Conservation (phyloP, 1,140 invertebrate species). For the Musca vetustissima region DNA sequence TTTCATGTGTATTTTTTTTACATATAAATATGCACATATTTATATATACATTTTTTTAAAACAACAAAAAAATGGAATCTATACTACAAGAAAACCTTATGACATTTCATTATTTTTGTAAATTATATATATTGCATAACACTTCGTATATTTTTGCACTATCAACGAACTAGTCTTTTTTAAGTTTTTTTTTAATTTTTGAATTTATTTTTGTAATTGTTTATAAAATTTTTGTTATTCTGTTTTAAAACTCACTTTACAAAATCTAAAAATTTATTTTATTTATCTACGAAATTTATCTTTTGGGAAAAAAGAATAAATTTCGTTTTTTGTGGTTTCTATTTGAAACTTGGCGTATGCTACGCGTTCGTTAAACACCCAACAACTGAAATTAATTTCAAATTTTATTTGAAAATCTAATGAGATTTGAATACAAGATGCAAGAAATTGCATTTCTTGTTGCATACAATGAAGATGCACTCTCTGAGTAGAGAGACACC, state of each 20-base stretch:
- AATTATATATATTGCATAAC: constrained; percentile 6
- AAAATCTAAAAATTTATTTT: background rate
- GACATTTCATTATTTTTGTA: background rate
- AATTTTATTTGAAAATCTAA: background rate
- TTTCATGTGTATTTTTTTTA: too few species aligned
- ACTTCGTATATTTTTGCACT: background rate
- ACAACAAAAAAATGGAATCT: too few species aligned
- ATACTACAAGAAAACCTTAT: too few species aligned
- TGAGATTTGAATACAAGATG: constrained; percentile 1
- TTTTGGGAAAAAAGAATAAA: background rate
- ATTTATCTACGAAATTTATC: constrained; percentile 8
- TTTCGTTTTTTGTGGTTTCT: background rate
- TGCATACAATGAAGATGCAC: background rate
- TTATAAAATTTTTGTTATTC: background rate
- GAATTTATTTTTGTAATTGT: background rate
- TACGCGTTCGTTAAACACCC: constrained; percentile 18
- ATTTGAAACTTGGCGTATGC: background rate
- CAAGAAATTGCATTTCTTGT: too few species aligned
- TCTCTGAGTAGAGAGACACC: too few species aligned
- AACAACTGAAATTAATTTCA: constrained; percentile 18
- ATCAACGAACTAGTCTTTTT: background rate
- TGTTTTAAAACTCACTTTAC: background rate
- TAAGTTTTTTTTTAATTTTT: background rate
- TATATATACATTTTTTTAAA: too few species aligned
- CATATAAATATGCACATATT: too few species aligned